phyloP scores from a whole-genome alignment of 2,797 vertebrate genomes.

The Chrosomus eos region DNA sequence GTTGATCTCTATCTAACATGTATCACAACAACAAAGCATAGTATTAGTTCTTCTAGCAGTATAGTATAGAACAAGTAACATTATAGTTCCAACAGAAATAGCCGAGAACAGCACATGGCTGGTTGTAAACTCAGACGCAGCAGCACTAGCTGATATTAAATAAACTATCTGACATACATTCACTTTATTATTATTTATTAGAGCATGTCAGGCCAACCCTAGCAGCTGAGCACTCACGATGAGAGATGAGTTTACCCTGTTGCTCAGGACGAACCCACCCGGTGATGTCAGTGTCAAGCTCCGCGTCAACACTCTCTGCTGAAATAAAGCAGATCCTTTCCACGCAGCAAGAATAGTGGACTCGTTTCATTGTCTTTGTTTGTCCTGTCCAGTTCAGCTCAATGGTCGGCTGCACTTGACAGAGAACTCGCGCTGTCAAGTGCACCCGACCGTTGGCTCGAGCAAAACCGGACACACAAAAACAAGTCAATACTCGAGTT shows the following conservation, averaged over 20 bases:
- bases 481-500: background rate
- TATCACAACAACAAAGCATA: background rate
- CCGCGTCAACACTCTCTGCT: slow-evolving; percentile 61
- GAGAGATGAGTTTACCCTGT: slow-evolving; percentile 35
- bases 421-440: slow-evolving; percentile 26
- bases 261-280: slow-evolving; percentile 37
- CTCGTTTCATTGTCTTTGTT: background rate
- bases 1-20: background rate
- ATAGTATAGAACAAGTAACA: too few species aligned
- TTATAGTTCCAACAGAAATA: background rate
- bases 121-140: background rate
- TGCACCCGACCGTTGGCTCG: slow-evolving; percentile 7
- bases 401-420: slow-evolving; percentile 28
- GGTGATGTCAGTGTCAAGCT: slow-evolving; percentile 70
- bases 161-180: background rate
- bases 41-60: too few species aligned
- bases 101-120: background rate
- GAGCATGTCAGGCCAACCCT: background rate
- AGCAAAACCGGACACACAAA: slow-evolving; percentile 22
- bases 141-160: background rate
- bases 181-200: background rate
- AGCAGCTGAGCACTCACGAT: background rate
- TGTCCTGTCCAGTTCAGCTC: background rate
- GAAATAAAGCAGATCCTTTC: slow-evolving; percentile 12
- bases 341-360: background rate